phyloP scores from a whole-genome alignment of 2,888 invertebrate genomes.

The Drosophila peninsularis region DNA sequence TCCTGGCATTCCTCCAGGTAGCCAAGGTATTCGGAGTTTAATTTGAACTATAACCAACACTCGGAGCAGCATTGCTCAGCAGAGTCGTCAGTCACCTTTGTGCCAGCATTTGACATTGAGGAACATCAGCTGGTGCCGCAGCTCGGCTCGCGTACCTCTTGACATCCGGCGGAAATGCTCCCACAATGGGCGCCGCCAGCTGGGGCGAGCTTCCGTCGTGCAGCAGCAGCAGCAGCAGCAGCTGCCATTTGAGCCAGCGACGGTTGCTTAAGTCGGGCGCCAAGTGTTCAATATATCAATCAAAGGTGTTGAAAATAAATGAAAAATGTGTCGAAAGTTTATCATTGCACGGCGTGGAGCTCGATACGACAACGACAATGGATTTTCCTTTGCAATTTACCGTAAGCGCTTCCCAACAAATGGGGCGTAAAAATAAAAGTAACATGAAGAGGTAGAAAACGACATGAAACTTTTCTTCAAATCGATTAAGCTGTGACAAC shows the following conservation, averaged over 20 bases:
- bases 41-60: constrained; percentile 56
- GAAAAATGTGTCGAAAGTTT: constrained; percentile 83
- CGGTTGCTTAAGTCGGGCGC: constrained; percentile 67
- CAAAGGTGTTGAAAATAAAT: constrained; percentile 83
- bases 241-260: constrained; percentile 46
- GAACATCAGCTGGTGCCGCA: constrained; percentile 15
- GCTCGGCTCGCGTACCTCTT: constrained; percentile 2
- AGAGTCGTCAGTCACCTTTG: constrained; percentile 65
- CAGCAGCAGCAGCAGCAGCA: constrained; percentile 13
- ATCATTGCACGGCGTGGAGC: constrained; percentile 60
- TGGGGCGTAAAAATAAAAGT: constrained; percentile 75
- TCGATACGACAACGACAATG: constrained; percentile 24
- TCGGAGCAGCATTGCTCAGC: constrained; percentile 20
- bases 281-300: constrained; percentile 81
- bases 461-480: constrained; percentile 73
- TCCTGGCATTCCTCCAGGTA: neutral
- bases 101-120: constrained; percentile 64
- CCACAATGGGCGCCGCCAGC: constrained; percentile 65
- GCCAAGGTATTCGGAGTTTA: constrained; percentile 17
- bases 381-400: constrained; percentile 58
- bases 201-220: constrained; percentile 60
- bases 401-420: constrained; percentile 56
- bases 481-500: constrained; percentile 77
- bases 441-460: constrained; percentile 48
- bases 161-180: constrained; percentile 59